phyloP scores from a whole-genome alignment of 2,888 invertebrate genomes.

The Cerceris rybyensis region DNA sequence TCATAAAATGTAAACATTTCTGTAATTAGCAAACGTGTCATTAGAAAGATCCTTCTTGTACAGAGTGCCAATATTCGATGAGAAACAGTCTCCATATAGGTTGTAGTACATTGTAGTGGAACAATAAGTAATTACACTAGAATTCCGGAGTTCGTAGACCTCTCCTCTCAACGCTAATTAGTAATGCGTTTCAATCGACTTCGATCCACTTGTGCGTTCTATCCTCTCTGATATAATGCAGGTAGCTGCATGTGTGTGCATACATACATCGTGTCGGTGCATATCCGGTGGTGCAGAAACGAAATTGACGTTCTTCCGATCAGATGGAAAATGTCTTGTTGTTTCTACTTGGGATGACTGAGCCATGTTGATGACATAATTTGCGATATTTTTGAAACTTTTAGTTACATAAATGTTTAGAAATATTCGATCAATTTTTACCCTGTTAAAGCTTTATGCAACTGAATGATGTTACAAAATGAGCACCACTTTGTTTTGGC shows the following conservation, averaged over 20 bases:
- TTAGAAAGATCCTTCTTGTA: background rate
- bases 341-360: too few relatives aligned
- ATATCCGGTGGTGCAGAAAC: background rate
- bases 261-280: background rate
- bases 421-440: too few relatives aligned
- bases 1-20: background rate
- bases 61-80: background rate
- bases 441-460: too few relatives aligned
- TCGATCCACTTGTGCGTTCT: background rate
- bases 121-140: background rate
- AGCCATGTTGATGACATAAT: too few relatives aligned
- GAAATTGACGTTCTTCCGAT: background rate
- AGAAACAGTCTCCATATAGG: slow-evolving; percentile 3
- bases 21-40: background rate
- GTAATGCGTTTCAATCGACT: slow-evolving; percentile 22
- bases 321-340: background rate
- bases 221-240: slow-evolving; percentile 4
- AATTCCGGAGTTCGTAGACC: background rate
- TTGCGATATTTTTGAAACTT: too few relatives aligned
- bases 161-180: slow-evolving; percentile 15
- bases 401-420: too few relatives aligned
- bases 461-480: too few relatives aligned
- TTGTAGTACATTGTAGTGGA: background rate
- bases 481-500: too few relatives aligned
- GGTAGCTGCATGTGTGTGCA: background rate